Percentiles rank a stretch among this genome's conserved stretches.
These are phyloP conservation scores for Sinhomidia bicolor DNA, from an alignment of 2,888 invertebrate species.

Conservation along the genomic window DNA sequence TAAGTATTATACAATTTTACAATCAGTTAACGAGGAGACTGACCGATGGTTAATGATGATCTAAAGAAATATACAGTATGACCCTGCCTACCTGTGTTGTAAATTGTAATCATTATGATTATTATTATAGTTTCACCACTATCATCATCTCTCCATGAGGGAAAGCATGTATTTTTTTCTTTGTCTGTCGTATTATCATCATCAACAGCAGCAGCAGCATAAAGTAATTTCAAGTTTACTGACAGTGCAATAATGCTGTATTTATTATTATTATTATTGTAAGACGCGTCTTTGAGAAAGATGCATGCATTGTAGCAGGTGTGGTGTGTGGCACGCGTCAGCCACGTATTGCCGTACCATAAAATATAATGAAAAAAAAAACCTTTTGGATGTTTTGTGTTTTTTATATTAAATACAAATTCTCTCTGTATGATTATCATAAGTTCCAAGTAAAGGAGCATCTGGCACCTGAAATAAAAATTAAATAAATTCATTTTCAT, in stretches of 20 bases:
- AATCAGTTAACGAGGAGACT: not conserved
- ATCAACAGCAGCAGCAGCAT: too few relatives aligned
- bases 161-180: too few relatives aligned
- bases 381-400: not conserved
- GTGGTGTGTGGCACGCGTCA: conserved; percentile 67
- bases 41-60: conserved; percentile 26
- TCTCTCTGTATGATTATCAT: conserved; percentile 8
- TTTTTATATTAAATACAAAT: not conserved
- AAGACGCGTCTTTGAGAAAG: not conserved
- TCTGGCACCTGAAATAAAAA: conserved; percentile 53
- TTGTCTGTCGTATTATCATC: too few relatives aligned
- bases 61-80: not conserved
- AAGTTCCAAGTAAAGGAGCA: conserved; percentile 46
- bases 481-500: conserved; percentile 59
- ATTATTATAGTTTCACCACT: conserved; percentile 4
- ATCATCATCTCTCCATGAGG: too few relatives aligned
- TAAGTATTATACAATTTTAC: not conserved
- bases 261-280: too few relatives aligned
- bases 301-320: conserved; percentile 54
- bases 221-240: conserved; percentile 17
- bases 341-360: not conserved
- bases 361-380: not conserved
- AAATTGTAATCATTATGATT: not conserved
- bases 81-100: not conserved
- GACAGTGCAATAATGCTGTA: too few relatives aligned